Evolutionary conservation across 2,113 vertebrate genomes (phyloP).

Genomic region (Corythaixoides concolor): DNA sequence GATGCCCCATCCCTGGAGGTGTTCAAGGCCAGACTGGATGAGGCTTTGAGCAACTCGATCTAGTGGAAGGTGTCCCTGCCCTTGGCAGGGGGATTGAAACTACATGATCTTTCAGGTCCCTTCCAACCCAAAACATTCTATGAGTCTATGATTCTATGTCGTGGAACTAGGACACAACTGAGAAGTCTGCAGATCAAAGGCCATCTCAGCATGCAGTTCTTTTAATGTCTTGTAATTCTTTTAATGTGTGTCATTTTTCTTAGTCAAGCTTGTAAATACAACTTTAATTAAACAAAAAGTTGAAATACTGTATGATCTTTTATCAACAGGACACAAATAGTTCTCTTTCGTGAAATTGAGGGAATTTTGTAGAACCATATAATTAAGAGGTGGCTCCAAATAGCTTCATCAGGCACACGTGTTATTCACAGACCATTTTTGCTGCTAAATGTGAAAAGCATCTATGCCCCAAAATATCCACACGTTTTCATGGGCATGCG

Average conservation of each 20-base stretch:
- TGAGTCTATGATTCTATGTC: too few species aligned
- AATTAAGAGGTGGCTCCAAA: neutral
- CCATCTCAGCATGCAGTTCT: neutral
- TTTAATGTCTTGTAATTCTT: neutral
- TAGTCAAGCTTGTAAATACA: neutral
- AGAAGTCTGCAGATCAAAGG: neutral
- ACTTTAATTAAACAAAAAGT: neutral
- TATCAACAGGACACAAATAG: neutral
- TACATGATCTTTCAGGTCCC: too few species aligned
- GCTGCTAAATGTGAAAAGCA: neutral
- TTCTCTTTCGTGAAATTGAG: neutral
- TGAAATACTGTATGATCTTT: neutral
- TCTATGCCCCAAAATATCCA: neutral
- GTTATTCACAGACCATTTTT: neutral
- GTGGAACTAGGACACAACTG: neutral
- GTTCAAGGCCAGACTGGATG: too few species aligned
- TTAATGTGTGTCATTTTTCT: neutral
- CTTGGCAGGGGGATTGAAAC: too few species aligned
- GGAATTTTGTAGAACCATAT: neutral
- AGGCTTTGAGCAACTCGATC: too few species aligned
- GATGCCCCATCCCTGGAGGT: too few species aligned
- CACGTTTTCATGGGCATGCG: neutral
- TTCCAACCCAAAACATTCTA: too few species aligned
- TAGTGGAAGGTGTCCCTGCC: too few species aligned
- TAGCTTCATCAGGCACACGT: neutral